phyloP scores from a whole-genome alignment of 2,113 vertebrate genomes.

The Calypte anna region DNA sequence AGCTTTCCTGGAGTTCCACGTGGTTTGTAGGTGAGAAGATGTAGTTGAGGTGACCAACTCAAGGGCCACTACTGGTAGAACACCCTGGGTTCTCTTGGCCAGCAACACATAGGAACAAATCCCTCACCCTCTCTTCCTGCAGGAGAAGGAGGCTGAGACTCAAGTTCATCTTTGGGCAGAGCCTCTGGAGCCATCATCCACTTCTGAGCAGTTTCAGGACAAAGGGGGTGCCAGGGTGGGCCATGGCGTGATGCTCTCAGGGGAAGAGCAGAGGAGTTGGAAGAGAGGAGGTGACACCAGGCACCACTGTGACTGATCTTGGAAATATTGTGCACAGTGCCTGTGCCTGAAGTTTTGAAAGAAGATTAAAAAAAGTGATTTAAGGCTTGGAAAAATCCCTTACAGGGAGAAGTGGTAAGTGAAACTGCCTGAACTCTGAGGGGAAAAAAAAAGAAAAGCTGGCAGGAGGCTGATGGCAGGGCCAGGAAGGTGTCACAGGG shows the following conservation, averaged over 20 bases:
- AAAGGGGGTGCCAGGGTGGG: neutral
- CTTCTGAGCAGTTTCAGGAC: neutral
- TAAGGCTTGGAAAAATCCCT: neutral
- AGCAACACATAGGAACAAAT: neutral
- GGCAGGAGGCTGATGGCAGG: neutral
- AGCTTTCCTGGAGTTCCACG: neutral
- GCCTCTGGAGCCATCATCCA: neutral
- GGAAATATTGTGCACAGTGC: neutral
- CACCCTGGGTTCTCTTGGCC: neutral
- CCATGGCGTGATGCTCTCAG: neutral
- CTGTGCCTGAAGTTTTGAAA: neutral
- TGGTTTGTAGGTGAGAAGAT: neutral
- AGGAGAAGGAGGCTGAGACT: neutral
- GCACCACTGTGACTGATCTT: neutral
- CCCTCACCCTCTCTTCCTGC: neutral
- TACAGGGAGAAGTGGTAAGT: neutral
- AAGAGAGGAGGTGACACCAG: neutral
- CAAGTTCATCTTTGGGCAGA: fast-evolving
- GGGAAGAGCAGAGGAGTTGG: neutral
- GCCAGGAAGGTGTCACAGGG: neutral
- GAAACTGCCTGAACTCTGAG: neutral
- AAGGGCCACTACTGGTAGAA: neutral
- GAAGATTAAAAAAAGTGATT: neutral
- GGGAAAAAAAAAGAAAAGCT: neutral
- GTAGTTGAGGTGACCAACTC: neutral